phyloP scores from a whole-genome alignment of 2,113 vertebrate species.

The Python bivittatus region DNA sequence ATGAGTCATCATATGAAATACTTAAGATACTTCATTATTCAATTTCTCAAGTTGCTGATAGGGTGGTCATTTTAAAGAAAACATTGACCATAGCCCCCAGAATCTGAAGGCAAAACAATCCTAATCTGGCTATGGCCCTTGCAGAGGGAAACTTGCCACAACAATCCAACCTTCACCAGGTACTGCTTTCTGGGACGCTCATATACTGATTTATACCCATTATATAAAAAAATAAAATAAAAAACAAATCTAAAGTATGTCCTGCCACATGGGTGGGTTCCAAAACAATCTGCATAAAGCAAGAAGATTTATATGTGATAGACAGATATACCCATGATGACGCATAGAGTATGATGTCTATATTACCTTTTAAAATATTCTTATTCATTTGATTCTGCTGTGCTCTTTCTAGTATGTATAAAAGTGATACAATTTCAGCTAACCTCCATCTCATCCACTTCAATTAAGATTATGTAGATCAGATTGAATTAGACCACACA shows the following conservation, averaged over 20 bases:
- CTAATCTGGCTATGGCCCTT: too few species aligned
- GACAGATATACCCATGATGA: too few species aligned
- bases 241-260: not conserved
- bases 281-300: not conserved
- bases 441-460: not conserved
- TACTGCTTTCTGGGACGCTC: not conserved
- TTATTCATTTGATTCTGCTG: slow-evolving; percentile 13
- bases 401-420: slow-evolving; percentile 30
- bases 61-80: too few species aligned
- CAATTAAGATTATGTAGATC: not conserved
- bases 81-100: too few species aligned
- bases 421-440: slow-evolving; percentile 11
- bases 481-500: not conserved
- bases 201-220: not conserved
- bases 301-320: not conserved
- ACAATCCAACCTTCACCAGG: too few species aligned
- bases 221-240: not conserved
- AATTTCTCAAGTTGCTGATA: too few species aligned
- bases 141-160: too few species aligned
- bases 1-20: too few species aligned
- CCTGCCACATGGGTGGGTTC: not conserved
- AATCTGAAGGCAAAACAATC: too few species aligned
- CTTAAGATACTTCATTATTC: too few species aligned
- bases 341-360: not conserved
- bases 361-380: slow-evolving; percentile 4